phyloP scores from a whole-genome alignment of 2,797 vertebrate genomes.

The Astyanax mexicanus region DNA sequence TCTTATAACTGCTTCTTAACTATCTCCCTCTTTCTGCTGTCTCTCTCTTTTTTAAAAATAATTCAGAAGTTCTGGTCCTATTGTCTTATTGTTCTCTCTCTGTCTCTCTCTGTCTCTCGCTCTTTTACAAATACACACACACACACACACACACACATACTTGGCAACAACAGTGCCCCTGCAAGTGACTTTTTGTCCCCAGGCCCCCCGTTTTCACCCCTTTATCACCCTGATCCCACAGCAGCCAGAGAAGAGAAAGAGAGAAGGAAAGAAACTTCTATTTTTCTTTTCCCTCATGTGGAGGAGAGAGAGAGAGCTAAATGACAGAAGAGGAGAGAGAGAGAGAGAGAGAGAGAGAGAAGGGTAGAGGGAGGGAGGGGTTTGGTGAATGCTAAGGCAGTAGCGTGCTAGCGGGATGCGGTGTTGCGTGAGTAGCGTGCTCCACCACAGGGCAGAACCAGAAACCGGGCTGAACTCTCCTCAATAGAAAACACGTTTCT shows the following conservation, averaged over 20 bases:
- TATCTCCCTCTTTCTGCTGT: too few species aligned
- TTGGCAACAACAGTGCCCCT: neutral
- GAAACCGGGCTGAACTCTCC: slow-evolving; percentile 66
- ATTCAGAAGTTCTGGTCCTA: too few species aligned
- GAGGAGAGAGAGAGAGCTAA: neutral
- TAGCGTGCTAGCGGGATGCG: slow-evolving; percentile 52
- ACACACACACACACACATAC: too few species aligned
- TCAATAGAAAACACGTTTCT: slow-evolving; percentile 76
- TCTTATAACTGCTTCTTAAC: too few species aligned
- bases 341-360: neutral
- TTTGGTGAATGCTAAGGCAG: slow-evolving; percentile 31
- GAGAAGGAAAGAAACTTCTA: too few species aligned
- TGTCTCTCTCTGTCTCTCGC: too few species aligned
- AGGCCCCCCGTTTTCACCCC: neutral
- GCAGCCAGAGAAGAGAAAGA: too few species aligned
- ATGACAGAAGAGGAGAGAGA: neutral
- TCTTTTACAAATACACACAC: too few species aligned
- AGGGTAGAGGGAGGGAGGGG: neutral
- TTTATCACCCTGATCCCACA: neutral
- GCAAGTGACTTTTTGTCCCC: neutral
- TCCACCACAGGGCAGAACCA: slow-evolving; percentile 76
- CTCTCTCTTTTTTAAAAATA: too few species aligned
- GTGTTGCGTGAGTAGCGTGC: slow-evolving; percentile 80
- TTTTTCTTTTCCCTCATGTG: too few species aligned
- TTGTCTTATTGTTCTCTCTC: too few species aligned